Evolutionary conservation across 2,888 invertebrate genomes (phyloP).

Genomic region (Rhingia campestris): DNA sequence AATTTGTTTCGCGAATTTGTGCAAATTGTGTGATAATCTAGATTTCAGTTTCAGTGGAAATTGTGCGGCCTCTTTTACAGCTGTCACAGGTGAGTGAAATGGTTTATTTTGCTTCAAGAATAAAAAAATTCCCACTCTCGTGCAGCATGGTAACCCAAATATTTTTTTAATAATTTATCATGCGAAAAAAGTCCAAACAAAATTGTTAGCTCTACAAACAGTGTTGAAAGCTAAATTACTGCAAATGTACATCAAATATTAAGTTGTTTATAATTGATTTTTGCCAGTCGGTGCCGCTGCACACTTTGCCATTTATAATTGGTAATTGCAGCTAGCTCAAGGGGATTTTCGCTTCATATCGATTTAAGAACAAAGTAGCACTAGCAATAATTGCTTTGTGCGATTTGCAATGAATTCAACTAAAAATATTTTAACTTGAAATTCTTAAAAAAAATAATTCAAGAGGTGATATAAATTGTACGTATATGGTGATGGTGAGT

Average conservation of each 20-base stretch:
- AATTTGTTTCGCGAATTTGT: not conserved
- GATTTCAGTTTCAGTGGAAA: conserved; percentile 6
- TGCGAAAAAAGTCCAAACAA: not conserved
- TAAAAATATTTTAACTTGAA: no score
- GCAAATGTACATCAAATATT: not conserved
- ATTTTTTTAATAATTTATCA: not conserved
- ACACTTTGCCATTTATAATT: not conserved
- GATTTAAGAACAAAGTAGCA: not conserved
- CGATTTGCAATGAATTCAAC: not conserved
- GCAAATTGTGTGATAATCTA: conserved; percentile 10
- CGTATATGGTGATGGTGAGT: no score
- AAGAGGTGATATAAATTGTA: no score
- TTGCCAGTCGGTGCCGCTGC: not conserved
- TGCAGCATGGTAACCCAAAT: conserved; percentile 3
- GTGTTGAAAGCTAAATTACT: not conserved
- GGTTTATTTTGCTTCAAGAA: conserved; percentile 14
- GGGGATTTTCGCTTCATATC: not conserved
- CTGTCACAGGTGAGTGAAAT: conserved; percentile 54
- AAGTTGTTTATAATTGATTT: conserved; percentile 15
- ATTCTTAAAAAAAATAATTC: no score
- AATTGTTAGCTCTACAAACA: not conserved
- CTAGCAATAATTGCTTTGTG: not conserved
- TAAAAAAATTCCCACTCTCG: not conserved
- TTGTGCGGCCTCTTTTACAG: conserved; percentile 21
- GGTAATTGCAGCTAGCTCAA: not conserved